Percentiles rank a stretch among this genome's conserved stretches.
These are phyloP conservation scores for Stigmatopora nigra DNA, from an alignment of 2,113 vertebrate species.

Conservation along the genomic window DNA sequence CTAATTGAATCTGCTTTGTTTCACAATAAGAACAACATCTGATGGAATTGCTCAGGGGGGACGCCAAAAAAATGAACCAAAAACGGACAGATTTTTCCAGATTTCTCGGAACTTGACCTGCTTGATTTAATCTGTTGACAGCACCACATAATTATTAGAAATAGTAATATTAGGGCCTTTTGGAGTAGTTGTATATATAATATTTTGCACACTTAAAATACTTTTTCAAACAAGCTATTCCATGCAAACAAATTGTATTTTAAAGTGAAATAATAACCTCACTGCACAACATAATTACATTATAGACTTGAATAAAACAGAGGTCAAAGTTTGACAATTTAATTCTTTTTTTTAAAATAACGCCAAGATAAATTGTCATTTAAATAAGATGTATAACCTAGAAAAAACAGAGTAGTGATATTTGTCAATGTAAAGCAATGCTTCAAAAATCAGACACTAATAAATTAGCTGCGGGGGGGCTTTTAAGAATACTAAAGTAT, in stretches of 20 bases:
- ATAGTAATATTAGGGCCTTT: not conserved
- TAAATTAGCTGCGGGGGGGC: constrained; percentile 38
- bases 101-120: constrained; percentile 16
- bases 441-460: constrained; percentile 38
- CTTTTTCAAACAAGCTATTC: too few species aligned
- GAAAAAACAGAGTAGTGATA: not conserved
- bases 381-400: not conserved
- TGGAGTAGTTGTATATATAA: not conserved
- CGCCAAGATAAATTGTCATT: too few species aligned
- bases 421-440: constrained; percentile 2
- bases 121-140: constrained; percentile 45
- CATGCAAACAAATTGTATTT: too few species aligned
- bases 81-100: constrained; percentile 19
- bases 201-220: too few species aligned
- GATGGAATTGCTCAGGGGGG: constrained; percentile 7
- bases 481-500: not conserved
- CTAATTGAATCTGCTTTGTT: constrained; percentile 57
- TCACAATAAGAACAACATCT: constrained; percentile 19
- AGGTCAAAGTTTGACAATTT: too few species aligned
- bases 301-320: too few species aligned
- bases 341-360: too few species aligned
- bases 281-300: too few species aligned
- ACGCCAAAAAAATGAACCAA: constrained; percentile 10
- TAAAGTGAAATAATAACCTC: not conserved
- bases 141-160: not conserved